Evolutionary conservation across 2,797 vertebrate genomes (phyloP).

Genomic region (Pitangus sulphuratus): DNA sequence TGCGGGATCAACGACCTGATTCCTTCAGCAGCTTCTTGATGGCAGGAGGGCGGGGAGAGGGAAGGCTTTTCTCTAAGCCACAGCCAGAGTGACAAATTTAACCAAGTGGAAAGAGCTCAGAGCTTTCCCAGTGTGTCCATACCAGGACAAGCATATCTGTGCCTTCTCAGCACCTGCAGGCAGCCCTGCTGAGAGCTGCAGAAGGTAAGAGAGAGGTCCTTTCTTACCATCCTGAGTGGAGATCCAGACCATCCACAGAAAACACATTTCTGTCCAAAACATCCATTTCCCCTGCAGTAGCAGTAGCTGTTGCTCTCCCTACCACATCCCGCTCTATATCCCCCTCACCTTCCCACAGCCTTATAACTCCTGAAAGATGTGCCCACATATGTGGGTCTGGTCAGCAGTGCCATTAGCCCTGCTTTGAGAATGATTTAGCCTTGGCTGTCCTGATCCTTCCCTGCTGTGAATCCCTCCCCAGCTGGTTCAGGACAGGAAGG

Average conservation of each 20-base stretch:
- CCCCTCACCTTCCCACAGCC: neutral
- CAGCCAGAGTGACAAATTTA: constrained; percentile 1
- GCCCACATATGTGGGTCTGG: neutral
- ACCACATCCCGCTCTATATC: fast-evolving
- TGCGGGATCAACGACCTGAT: constrained; percentile 57
- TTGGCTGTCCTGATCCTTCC: neutral
- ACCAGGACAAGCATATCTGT: neutral
- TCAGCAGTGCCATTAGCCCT: neutral
- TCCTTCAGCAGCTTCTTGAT: constrained; percentile 58
- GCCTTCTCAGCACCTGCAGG: neutral
- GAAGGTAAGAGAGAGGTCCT: neutral
- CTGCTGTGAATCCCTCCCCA: neutral
- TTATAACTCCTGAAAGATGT: neutral
- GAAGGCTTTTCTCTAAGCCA: constrained; percentile 43
- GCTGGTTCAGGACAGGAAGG: neutral
- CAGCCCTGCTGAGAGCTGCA: neutral
- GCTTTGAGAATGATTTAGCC: neutral
- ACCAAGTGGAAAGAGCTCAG: constrained; percentile 18
- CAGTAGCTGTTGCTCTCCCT: neutral
- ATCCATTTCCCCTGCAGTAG: fast-evolving
- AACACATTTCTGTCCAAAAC: neutral
- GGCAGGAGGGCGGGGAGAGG: neutral
- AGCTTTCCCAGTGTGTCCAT: neutral
- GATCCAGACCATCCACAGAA: neutral
- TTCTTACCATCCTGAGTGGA: neutral